Percentiles rank a stretch among this genome's conserved stretches.
phyloP scores from a whole-genome alignment of 2,797 vertebrate genomes.

The Ibycter americanus region DNA sequence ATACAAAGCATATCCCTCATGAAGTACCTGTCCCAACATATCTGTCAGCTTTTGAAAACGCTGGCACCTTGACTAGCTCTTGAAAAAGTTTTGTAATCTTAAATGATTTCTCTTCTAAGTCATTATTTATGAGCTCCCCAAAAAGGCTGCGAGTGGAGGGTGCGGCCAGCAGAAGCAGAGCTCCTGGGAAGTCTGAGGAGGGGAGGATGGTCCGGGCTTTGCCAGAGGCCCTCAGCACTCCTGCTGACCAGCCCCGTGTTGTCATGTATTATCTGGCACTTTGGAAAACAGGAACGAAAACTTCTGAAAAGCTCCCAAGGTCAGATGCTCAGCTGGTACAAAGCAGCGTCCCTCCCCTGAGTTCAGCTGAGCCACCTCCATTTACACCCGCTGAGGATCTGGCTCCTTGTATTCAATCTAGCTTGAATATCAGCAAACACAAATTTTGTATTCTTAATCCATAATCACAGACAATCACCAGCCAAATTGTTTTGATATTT shows the following conservation, averaged over 20 bases:
- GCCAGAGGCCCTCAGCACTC: fast-evolving
- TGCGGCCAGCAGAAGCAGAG: background rate
- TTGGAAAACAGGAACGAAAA: background rate
- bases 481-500: conserved; percentile 67
- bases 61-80: conserved; percentile 45
- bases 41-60: background rate
- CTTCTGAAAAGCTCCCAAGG: background rate
- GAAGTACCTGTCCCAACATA: background rate
- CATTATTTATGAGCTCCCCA: background rate
- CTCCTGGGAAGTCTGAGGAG: background rate
- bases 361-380: background rate
- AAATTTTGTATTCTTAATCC: conserved; percentile 58
- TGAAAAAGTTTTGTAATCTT: conserved; percentile 30
- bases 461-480: conserved; percentile 58
- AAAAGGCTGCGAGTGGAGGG: background rate
- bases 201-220: background rate
- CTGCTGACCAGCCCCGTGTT: background rate
- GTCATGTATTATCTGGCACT: background rate
- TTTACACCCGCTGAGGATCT: background rate
- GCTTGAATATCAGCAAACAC: background rate
- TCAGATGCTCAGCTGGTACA: background rate
- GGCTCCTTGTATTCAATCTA: background rate
- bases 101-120: background rate
- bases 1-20: background rate
- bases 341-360: background rate